Evolutionary conservation across 2,113 vertebrate species (phyloP), one percentile per base, ranked within the genome.

Genomic region (Uropsilus gracilis): DNA sequence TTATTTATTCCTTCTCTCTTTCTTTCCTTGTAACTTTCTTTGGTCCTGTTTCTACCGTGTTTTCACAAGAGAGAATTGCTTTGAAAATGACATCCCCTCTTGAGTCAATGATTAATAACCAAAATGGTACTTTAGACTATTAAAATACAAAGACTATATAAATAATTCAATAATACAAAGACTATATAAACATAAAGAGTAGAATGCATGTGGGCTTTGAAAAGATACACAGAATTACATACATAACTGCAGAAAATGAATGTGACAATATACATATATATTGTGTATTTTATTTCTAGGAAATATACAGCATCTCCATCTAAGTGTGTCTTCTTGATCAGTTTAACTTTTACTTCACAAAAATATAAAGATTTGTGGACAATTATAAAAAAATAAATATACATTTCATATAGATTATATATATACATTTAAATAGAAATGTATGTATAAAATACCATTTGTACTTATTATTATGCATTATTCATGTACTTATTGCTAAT

Each of bases 1-100:
- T 85, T 63, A 83, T 95, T 86, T 90, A 69, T 90, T 90, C 61
- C 81, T 91, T 89, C 17, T 80, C 13, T n/a, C n/a, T n/a, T n/a
- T n/a, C n/a, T 75, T 53, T 85, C 24, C 50, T 82, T 81, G 26
- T 13, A n/a, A 80, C 42, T 44, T 72, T 73, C 55, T 11, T 78
- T 63, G 59, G 4, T 34, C 30, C 28, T 53, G 28, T n/a, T 39
- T 82, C 44, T 69, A n/a, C 13, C 22, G 9, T 32, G 50, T 75
- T 61, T 94, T 95, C 26, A 12, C 14, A 30, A 17, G 77, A 8
- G 8, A 84, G n/a, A 83, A 90, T 53, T 92, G 16, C 44, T 92
- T 87, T 72, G n/a, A 82, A 91, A 87, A 50, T 61, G 0, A 20
- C 32, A 84, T 83, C 5, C 16, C 32, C 88, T 39, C 16, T 50